Conservation (phyloP, 30 jellyfish, hydroid and myxozoan genomes). For the Mastigias papua region DNA sequence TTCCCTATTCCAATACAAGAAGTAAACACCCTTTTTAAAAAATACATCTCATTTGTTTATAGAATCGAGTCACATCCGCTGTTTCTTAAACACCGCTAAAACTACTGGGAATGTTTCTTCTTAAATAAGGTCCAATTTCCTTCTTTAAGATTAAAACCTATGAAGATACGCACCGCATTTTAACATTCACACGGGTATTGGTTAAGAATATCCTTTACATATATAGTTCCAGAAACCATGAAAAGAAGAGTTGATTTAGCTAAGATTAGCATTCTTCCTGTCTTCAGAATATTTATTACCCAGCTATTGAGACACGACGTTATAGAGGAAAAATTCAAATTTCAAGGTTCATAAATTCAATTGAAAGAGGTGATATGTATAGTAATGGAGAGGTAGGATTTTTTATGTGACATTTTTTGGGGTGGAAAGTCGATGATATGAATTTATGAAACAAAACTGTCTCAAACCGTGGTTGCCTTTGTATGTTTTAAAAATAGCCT, state of each 20-base stretch:
- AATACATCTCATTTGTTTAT: neutral
- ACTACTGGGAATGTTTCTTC: slow-evolving; percentile 11
- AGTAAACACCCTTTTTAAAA: neutral
- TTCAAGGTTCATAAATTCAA: neutral
- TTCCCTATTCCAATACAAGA: too few species aligned
- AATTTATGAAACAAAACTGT: too few species aligned
- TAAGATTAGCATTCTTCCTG: neutral
- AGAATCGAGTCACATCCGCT: slow-evolving; percentile 12
- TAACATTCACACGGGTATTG: slow-evolving; percentile 5
- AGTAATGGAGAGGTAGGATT: neutral
- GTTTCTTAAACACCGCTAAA: slow-evolving; percentile 7
- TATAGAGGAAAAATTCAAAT: neutral
- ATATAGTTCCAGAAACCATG: neutral
- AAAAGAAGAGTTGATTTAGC: neutral
- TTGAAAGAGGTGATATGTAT: neutral
- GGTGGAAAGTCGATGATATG: too few species aligned
- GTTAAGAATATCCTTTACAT: neutral
- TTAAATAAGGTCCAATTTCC: neutral
- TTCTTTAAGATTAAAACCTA: neutral
- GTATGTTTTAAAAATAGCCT: too few species aligned
- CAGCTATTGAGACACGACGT: neutral
- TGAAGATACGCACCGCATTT: neutral
- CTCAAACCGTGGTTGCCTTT: too few species aligned
- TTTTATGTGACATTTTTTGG: too few species aligned
- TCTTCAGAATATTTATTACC: neutral